These are phyloP conservation scores for Branchellion lobata DNA, from an alignment of 2,888 invertebrate genomes.

Conservation along the genomic window DNA sequence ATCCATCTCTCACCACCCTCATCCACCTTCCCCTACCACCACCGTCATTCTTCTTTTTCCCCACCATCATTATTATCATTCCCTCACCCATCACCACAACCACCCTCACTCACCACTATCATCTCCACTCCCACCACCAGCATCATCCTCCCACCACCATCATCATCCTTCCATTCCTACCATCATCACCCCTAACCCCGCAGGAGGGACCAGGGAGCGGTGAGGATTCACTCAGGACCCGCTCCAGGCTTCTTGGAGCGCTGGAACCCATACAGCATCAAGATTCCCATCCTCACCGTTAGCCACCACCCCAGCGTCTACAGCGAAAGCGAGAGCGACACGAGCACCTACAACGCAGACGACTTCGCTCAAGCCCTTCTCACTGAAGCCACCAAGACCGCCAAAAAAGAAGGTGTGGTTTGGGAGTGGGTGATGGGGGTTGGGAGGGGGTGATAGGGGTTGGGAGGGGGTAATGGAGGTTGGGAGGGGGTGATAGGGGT, in stretches of 20 bases:
- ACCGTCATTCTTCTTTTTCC: too few relatives aligned
- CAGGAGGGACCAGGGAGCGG: slow-evolving; percentile 69
- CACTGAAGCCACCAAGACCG: slow-evolving; percentile 18
- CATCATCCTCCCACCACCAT: neutral
- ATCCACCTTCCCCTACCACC: too few relatives aligned
- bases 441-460: neutral
- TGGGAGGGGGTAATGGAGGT: neutral
- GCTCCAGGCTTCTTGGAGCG: slow-evolving; percentile 68
- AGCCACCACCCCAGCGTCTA: slow-evolving; percentile 73
- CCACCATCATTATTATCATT: neutral
- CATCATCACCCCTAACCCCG: neutral
- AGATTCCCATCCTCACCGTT: slow-evolving; percentile 77
- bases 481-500: neutral
- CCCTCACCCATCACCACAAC: neutral
- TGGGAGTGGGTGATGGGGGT: neutral
- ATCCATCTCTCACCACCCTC: too few relatives aligned
- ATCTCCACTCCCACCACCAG: neutral
- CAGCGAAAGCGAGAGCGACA: slow-evolving; percentile 60
- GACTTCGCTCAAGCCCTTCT: slow-evolving; percentile 61
- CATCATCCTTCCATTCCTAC: neutral
- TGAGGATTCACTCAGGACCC: slow-evolving; percentile 75
- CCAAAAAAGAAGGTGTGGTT: slow-evolving; percentile 5
- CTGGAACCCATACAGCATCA: slow-evolving; percentile 81
- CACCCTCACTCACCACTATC: neutral
- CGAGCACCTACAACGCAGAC: slow-evolving; percentile 61